These are phyloP conservation scores for human (Homo sapiens) DNA, from an alignment of 2,113 vertebrate species.

Conservation along the genomic window GRCh38 chr12:76533001-76533500, in stretches of 20 bases:
- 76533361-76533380: neutral
- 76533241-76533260: neutral
- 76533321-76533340: neutral
- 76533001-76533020: neutral
- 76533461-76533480: constrained; percentile 47
- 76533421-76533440: constrained; percentile 19
- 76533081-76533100: constrained; percentile 24
- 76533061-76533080: constrained; percentile 31
- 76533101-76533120: constrained; percentile 1
- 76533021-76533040: constrained; percentile 12
- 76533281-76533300: neutral
- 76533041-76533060: neutral
- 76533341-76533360: neutral
- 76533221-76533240: neutral
- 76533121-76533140: neutral
- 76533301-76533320: neutral
- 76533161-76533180: neutral
- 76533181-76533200: neutral
- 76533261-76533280: neutral
- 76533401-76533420: constrained; percentile 7
- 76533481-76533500: constrained; percentile 41
- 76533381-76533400: neutral
- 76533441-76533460: neutral
- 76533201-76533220: neutral
- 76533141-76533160: neutral